phyloP scores from a whole-genome alignment of 2,888 invertebrate genomes.

The Chironomus riparius region DNA sequence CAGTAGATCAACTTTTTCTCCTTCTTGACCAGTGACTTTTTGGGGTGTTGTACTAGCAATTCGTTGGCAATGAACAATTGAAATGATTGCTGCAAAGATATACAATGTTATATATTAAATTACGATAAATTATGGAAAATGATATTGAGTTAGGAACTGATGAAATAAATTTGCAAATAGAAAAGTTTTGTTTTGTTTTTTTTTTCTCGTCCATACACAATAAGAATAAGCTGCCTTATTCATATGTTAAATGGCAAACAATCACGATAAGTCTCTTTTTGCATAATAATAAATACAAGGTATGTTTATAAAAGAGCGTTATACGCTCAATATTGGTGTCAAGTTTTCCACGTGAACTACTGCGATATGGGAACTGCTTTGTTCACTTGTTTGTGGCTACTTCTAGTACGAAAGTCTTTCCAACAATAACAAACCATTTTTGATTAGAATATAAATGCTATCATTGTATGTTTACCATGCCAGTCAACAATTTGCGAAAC shows the following conservation, averaged over 20 bases:
- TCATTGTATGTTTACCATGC: no score
- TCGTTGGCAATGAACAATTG: constrained; percentile 36
- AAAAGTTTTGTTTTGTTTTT: no score
- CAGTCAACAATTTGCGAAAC: no score
- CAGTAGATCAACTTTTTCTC: constrained; percentile 37
- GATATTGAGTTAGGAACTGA: no score
- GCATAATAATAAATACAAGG: neutral
- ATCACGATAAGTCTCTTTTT: constrained; percentile 15
- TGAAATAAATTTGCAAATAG: no score
- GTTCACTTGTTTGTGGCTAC: no score
- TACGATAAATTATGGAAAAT: neutral
- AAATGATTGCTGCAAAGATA: constrained; percentile 25
- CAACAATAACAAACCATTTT: no score
- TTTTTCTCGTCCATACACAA: no score
- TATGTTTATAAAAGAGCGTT: neutral
- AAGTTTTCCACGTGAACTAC: neutral
- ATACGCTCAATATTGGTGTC: constrained; percentile 9
- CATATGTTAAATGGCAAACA: neutral
- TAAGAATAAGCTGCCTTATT: no score
- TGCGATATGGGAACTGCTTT: constrained; percentile 4
- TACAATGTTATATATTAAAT: neutral
- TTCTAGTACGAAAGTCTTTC: no score
- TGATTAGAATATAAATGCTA: no score
- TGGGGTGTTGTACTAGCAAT: constrained; percentile 37
- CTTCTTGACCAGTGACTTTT: constrained; percentile 38